phyloP scores from a whole-genome alignment of 2,888 invertebrate genomes.

The Parochlus steinenii region DNA sequence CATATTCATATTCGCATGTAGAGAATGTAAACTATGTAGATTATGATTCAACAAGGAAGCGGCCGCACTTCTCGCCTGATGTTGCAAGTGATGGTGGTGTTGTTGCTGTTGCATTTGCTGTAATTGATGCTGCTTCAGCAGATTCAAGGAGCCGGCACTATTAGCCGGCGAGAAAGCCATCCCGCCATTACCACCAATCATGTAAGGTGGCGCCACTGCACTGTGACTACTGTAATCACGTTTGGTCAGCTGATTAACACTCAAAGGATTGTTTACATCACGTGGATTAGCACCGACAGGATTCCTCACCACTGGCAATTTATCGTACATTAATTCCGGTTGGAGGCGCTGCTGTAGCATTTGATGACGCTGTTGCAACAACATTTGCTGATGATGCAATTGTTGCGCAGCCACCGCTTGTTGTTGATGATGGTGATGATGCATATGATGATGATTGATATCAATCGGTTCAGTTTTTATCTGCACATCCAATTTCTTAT shows the following conservation, averaged over 20 bases:
- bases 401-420: not conserved
- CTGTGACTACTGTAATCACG: constrained; percentile 22
- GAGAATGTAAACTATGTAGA: constrained; percentile 11
- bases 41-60: constrained; percentile 9
- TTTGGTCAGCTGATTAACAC: constrained; percentile 77
- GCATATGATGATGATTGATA: not conserved
- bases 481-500: constrained; percentile 6
- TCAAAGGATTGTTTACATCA: constrained; percentile 82
- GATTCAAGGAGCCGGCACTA: constrained; percentile 7
- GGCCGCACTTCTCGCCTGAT: constrained; percentile 16
- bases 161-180: too few relatives aligned
- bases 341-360: constrained; percentile 29
- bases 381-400: constrained; percentile 28
- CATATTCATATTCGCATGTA: too few relatives aligned
- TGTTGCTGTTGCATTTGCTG: constrained; percentile 17
- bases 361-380: constrained; percentile 32
- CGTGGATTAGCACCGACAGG: constrained; percentile 84
- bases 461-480: constrained; percentile 10
- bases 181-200: not conserved
- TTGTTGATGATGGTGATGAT: constrained; percentile 3
- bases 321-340: constrained; percentile 24
- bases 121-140: constrained; percentile 17
- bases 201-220: too few relatives aligned
- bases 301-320: constrained; percentile 33
- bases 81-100: constrained; percentile 15